Evolutionary conservation across 2,113 vertebrate genomes (phyloP), one percentile per base, ranked within the genome.

Genomic region (Siphamia tubifer): DNA sequence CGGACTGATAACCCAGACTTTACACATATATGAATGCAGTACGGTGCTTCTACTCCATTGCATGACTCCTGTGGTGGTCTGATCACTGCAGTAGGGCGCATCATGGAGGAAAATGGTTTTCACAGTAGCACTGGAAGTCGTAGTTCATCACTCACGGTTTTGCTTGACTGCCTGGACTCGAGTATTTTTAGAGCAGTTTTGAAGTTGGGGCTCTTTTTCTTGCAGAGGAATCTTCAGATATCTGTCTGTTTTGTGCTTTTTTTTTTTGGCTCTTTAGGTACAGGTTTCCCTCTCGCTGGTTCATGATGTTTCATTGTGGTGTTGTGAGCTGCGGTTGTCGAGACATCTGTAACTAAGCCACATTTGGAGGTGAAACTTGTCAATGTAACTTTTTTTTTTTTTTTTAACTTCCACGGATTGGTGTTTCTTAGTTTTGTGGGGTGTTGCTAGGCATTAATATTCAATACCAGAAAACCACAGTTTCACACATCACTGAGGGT

Each of bases 381-480:
- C 56, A 31, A 61, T 74, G 40, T 65, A 72, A 77, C 32, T 60
- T 63, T 51, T 57, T 49, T 24, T 62, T 70, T 35, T 44, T 74
- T 55, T 25, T 72, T 71, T 70, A 57, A 62, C 40, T 84, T 82
- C 53, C 54, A 75, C 85, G 64, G 72, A 82, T 85, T 89, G 75
- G 73, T 85, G 74, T 90, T 89, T 85, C 69, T 74, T 83, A 68
- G 57, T 84, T 89, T 83, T 85, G 69, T 85, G 80, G 82, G 82
- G 74, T 86, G 86, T 87, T 87, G 70, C 78, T 86, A 88, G 77
- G 76, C 62, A 79, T 85, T 79, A 61, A 73, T 82, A 81, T 64
- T 77, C 74, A 85, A 43, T 74, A 83, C 58, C 72, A 68, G 53
- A 79, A 75, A 64, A 82, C 23, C 58, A 74, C 77, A 84, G 64